phyloP scores from a whole-genome alignment of 2,797 vertebrate species.

The Uromys caudimaculatus region DNA sequence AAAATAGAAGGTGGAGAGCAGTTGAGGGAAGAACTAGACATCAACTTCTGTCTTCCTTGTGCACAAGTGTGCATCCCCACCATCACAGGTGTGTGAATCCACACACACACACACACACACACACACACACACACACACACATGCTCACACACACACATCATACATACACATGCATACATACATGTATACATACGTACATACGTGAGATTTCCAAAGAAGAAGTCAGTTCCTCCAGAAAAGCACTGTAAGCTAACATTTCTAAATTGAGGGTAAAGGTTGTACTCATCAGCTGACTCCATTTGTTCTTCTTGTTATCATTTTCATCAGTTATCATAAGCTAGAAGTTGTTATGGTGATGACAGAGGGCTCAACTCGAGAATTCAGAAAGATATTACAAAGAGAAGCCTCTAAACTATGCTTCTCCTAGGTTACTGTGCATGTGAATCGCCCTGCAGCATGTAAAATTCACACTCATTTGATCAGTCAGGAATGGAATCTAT shows the following conservation, averaged over 20 bases:
- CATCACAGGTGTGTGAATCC: not conserved
- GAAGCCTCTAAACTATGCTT: not conserved
- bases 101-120: not conserved
- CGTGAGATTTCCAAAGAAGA: not conserved
- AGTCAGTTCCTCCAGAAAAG: slow-evolving; percentile 2
- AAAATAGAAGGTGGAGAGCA: not conserved
- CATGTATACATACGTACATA: not conserved
- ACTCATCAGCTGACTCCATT: not conserved
- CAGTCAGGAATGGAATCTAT: not conserved
- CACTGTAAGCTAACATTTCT: slow-evolving; percentile 38
- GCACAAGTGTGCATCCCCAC: not conserved
- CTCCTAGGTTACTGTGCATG: not conserved
- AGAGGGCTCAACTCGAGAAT: not conserved
- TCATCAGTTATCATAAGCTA: not conserved
- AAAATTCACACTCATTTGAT: slow-evolving; percentile 32
- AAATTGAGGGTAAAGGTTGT: not conserved
- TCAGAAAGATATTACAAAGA: not conserved
- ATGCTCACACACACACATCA: not conserved
- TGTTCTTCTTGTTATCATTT: slow-evolving; percentile 1
- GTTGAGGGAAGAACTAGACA: not conserved
- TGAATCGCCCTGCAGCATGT: not conserved
- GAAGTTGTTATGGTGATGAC: not conserved
- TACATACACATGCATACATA: not conserved
- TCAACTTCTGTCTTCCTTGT: not conserved
- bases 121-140: not conserved